Evolutionary conservation across 2,797 vertebrate genomes (phyloP), one percentile per base, ranked within the genome.

Genomic region (Hyperoplus lanceolatus): DNA sequence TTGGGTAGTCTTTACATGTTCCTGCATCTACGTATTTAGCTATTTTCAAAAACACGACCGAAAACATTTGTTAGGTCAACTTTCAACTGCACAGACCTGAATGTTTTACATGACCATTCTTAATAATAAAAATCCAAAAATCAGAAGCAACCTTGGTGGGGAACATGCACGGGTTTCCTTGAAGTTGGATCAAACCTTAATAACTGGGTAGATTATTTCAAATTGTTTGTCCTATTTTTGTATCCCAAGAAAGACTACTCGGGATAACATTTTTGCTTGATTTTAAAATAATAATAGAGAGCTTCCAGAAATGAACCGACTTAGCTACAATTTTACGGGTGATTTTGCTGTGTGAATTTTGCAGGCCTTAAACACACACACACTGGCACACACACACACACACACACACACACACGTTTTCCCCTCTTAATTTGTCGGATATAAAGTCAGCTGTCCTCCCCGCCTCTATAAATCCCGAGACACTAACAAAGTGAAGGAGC

Each of bases 391-490:
- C 29, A 3, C 29, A 29, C 29, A 29, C 29, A 29, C 29, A 29
- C 29, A 29, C 29, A 29, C 29, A 29, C 29, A 29, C 29, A 29
- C 29, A 29, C 29, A 29, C 29, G 29, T 89, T 83, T 87, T 81
- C 43, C 70, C 57, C 74, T 83, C 80, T 82, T 79, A 87, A 66
- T 77, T 49, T 64, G 42, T 68, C 57, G 76, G 65, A 77, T 80
- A 76, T 87, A 84, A 87, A 88, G 79, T 90, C 69, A 46, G 66
- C 67, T 71, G 80, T 85, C 87, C 78, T 75, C 58, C 57, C 46
- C 42, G 54, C 73, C 43, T 57, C 75, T 18, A 83, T 91, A 92
- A 89, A 93, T 93, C 85, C 73, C 7, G 9, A 82, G 82, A 84
- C 77, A 72, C 85, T 85, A 89, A 85, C 63, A 70, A 84, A 87